phyloP scores from a whole-genome alignment of 2,113 vertebrate genomes.

The Ceyx melanurus region DNA sequence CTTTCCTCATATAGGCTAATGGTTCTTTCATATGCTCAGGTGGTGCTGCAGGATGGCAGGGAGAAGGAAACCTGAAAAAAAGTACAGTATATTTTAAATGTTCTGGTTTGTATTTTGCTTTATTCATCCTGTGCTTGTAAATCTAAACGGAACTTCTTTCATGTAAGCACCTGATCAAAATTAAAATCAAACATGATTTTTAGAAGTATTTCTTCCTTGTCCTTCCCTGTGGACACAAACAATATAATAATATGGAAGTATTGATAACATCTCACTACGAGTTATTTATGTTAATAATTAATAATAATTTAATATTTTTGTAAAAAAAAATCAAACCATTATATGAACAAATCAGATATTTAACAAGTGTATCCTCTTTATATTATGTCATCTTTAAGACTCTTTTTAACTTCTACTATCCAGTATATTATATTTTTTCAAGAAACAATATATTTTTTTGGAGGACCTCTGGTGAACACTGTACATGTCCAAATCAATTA shows the following conservation, averaged over 20 bases:
- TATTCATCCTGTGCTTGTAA: neutral
- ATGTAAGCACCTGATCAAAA: neutral
- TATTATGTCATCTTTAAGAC: neutral
- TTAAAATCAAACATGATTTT: neutral
- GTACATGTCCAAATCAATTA: neutral
- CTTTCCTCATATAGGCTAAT: slow-evolving; percentile 93
- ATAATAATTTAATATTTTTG: neutral
- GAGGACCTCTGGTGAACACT: neutral
- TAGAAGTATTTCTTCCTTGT: neutral
- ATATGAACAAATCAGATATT: neutral
- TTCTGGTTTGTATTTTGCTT: neutral
- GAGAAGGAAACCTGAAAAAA: slow-evolving; percentile 81
- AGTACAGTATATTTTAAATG: neutral
- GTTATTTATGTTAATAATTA: neutral
- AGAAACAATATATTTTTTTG: neutral
- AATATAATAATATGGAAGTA: neutral
- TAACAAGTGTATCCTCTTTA: neutral
- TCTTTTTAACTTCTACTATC: neutral
- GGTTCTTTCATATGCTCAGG: slow-evolving; percentile 93
- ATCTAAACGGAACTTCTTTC: neutral
- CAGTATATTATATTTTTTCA: neutral
- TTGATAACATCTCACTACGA: neutral
- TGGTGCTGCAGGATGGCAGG: slow-evolving; percentile 81
- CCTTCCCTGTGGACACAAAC: neutral
- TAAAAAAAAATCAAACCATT: neutral